Evolutionary conservation across 2,888 invertebrate species (phyloP), one percentile per base, ranked within the genome.

Genomic region (Neelides folsomi): DNA sequence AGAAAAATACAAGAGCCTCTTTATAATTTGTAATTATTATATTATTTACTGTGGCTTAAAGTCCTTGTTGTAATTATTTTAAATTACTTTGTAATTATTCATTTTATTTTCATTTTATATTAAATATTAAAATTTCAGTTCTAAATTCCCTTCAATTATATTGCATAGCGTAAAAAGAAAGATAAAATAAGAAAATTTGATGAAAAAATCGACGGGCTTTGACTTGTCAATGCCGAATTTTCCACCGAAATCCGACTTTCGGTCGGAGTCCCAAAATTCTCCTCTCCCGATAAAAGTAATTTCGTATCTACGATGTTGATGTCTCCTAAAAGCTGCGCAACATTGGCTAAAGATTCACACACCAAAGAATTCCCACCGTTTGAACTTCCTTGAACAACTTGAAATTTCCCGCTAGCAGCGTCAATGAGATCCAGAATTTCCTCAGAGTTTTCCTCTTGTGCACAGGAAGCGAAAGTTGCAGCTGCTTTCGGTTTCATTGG

Each of bases 161-260:
- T 27, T 3, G 27, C 27, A 27, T 5, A 27, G 3, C 27, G 3
- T 3, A 27, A 7, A 27, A 27, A 27, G 7, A 27, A 7, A 7
- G 27, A 3, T 7, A 27, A 27, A 7, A 27, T 27, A 7, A 27
- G 27, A 27, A 5, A 27, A 27, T 27, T 27, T 27, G 27, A 7
- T 27, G 27, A 27, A 27, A 27, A 27, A 7, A 27, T 27, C 27
- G 27, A 27, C 3, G 27, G 27, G 27, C 59, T 57, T 40, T 60
- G 60, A 53, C 61, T 64, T 27, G 58, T 62, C 41, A 62, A 37
- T 20, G 63, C 63, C 10, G 59, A 59, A 54, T 62, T 63, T 52
- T 59, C 62, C 1, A 53, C 57, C 1, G 53, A 47, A 16, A 52
- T 52, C 9, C 55, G 45, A 47, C 47, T 50, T n/a, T 50, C 47